phyloP scores from a whole-genome alignment of 2,113 vertebrate genomes.

The Genyomyrus donnyi region DNA sequence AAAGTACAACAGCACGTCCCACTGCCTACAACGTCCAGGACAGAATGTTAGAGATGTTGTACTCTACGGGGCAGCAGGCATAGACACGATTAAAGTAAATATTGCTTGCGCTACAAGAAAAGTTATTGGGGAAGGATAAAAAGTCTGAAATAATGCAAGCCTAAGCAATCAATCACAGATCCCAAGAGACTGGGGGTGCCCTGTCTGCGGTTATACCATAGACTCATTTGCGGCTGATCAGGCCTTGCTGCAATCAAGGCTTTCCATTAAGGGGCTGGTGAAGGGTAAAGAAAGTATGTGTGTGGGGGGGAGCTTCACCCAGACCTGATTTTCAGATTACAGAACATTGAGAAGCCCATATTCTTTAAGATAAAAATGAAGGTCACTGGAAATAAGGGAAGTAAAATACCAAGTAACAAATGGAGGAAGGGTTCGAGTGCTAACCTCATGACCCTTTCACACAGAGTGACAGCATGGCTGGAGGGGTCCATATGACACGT shows the following conservation, averaged over 20 bases:
- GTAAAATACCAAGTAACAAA: too few species aligned
- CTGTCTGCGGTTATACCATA: neutral
- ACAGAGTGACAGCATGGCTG: neutral
- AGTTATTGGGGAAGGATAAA: neutral
- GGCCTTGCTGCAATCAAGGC: neutral
- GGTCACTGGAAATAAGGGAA: too few species aligned
- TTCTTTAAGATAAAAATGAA: neutral
- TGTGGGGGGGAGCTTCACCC: neutral
- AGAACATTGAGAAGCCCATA: neutral
- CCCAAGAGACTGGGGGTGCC: neutral
- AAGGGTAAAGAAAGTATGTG: neutral
- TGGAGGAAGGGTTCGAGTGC: neutral
- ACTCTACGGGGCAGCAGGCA: neutral
- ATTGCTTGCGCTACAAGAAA: neutral
- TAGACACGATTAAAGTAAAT: neutral
- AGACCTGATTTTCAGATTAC: neutral
- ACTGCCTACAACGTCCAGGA: neutral
- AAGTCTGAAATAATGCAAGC: neutral
- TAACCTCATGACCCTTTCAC: neutral
- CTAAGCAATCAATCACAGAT: neutral
- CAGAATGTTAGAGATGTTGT: neutral
- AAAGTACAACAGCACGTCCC: neutral
- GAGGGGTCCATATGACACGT: neutral
- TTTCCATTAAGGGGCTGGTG: neutral
- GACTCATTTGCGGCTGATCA: neutral